These are phyloP conservation scores for Pseudopleuronectes americanus DNA, from an alignment of 2,797 vertebrate genomes.

Conservation along the genomic window DNA sequence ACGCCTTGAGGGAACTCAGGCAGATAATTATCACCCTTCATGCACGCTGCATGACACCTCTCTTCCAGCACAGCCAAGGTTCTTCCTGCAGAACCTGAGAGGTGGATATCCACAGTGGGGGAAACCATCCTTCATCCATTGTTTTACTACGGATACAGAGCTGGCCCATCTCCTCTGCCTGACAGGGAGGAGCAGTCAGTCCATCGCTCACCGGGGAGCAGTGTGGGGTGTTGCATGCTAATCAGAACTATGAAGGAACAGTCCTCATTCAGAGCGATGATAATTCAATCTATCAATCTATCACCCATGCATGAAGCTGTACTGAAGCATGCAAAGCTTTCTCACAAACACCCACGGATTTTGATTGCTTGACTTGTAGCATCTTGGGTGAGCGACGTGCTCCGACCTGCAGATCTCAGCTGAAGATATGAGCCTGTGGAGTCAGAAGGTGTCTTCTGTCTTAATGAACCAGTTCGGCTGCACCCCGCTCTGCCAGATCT, in stretches of 20 bases:
- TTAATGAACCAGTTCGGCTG: conserved; percentile 49
- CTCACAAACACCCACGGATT: conserved; percentile 22
- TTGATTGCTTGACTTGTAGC: conserved; percentile 30
- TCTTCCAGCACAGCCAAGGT: conserved; percentile 46
- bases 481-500: conserved; percentile 28
- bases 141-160: conserved; percentile 40
- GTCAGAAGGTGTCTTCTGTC: conserved; percentile 49
- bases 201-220: conserved; percentile 31
- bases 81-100: conserved; percentile 44
- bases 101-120: conserved; percentile 25
- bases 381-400: conserved; percentile 44
- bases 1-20: conserved; percentile 69
- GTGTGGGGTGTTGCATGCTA: conserved; percentile 13
- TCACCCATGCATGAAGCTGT: conserved; percentile 31
- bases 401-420: conserved; percentile 61
- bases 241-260: conserved; percentile 37
- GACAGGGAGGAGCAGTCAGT: conserved; percentile 44
- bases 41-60: conserved; percentile 55
- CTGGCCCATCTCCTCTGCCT: conserved; percentile 25
- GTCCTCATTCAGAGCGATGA: conserved; percentile 35
- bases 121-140: conserved; percentile 41
- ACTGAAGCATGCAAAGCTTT: conserved; percentile 31
- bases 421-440: conserved; percentile 47
- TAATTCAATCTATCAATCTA: conserved; percentile 47
- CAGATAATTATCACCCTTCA: conserved; percentile 79